Conservation (phyloP, 1,140 invertebrate genomes). For the Heterodera schachtii region DNA sequence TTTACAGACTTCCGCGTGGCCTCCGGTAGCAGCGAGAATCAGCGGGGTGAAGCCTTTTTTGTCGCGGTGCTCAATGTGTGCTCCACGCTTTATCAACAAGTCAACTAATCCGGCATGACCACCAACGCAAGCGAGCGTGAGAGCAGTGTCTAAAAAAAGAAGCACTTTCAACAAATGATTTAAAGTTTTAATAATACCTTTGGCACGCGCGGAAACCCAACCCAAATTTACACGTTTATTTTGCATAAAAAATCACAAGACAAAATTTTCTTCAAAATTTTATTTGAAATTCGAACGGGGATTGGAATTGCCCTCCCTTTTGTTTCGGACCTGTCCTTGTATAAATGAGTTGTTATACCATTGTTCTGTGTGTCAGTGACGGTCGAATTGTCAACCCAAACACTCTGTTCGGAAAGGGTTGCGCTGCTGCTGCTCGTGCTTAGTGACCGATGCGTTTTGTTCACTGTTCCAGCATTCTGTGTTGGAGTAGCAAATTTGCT, state of each 20-base stretch:
- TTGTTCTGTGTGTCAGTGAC: conserved; percentile 20
- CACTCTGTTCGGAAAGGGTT: conserved; percentile 22
- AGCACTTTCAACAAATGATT: not conserved
- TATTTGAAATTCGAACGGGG: too few relatives aligned
- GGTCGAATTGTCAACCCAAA: conserved; percentile 21
- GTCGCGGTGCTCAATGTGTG: conserved; percentile 95
- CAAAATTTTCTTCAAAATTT: too few relatives aligned
- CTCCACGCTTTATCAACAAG: conserved; percentile 79
- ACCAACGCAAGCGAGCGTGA: conserved; percentile 93
- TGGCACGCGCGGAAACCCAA: too few relatives aligned
- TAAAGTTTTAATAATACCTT: not conserved
- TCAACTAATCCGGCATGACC: conserved; percentile 84
- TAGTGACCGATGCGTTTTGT: conserved; percentile 18
- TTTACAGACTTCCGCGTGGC: conserved; percentile 91
- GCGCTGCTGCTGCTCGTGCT: conserved; percentile 20
- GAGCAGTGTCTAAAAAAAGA: conserved; percentile 80
- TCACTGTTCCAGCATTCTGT: not conserved
- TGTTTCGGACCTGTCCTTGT: too few relatives aligned
- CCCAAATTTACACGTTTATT: too few relatives aligned
- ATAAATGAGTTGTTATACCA: not conserved
- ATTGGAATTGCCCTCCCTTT: too few relatives aligned
- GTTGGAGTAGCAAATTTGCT: not conserved
- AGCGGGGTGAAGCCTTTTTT: conserved; percentile 98
- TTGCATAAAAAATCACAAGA: too few relatives aligned
- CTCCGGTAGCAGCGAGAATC: conserved; percentile 92